These are phyloP conservation scores for Pitta sordida DNA, from an alignment of 2,113 vertebrate genomes.

Conservation along the genomic window DNA sequence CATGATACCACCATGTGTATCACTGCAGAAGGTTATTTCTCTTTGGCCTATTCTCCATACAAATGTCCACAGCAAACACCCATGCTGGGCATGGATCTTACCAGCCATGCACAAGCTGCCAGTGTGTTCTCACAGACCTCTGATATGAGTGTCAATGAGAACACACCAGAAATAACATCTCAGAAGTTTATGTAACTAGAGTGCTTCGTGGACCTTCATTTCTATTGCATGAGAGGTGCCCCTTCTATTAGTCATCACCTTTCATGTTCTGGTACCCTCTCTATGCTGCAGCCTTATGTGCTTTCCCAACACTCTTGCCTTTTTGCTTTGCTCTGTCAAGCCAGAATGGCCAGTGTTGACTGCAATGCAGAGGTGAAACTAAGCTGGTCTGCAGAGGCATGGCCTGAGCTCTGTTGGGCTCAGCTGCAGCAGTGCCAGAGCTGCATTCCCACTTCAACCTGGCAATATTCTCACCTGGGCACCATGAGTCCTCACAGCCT, in stretches of 20 bases:
- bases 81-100: fast-evolving
- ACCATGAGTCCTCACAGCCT: not conserved
- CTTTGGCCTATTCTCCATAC: not conserved
- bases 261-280: not conserved
- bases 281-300: not conserved
- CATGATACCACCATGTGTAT: not conserved
- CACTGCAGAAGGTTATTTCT: not conserved
- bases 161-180: not conserved
- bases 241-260: not conserved
- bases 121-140: not conserved
- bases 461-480: not conserved
- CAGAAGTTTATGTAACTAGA: not conserved
- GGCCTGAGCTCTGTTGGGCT: fast-evolving
- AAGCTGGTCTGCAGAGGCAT: not conserved
- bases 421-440: not conserved
- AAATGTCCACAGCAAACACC: not conserved
- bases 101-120: not conserved
- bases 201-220: not conserved
- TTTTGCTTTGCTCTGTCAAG: not conserved
- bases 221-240: not conserved
- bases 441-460: not conserved
- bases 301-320: not conserved
- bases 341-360: fast-evolving
- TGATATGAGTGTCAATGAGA: not conserved
- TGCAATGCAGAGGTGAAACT: fast-evolving